Base-by-base conservation (phyloP, 2,797 vertebrate genomes). In the Sarcophilus harrisii region DNA sequence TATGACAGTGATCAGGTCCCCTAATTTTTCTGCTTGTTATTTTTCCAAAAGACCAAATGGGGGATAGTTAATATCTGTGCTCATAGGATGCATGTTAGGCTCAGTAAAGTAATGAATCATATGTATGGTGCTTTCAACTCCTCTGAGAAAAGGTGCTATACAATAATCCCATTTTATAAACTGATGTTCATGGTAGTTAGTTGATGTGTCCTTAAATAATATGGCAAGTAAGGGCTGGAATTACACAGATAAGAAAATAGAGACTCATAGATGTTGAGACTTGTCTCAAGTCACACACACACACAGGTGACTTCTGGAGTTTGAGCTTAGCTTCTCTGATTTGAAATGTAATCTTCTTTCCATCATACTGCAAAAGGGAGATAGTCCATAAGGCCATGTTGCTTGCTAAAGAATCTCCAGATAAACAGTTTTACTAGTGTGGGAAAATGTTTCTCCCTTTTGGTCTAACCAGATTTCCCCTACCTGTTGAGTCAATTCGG, bases 101-200 rank as follows among this genome's bases (percentile, higher is more conserved):
- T 55, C 52, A 57, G 95, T 60, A 59, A 90, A 57, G 29, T 52
- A 91, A 96, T 93, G 96, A 58, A 66, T 89, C 45, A 91, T 3
- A 21, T 96, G 95, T 6, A 29, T 95, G 96, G 52, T 66, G 66
- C 91, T 97, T 97, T 94, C 93, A 92, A 57, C 11, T 10, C 94
- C 91, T 91, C 93, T 58, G 93, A 55, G n/a, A 58, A 58, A 92
- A 93, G 90, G 95, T 57, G 32, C 92, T 95, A 95, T 93, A 2
- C 21, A 87, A 96, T 62, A 95, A 81, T 52, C 73, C 38, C 94
- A 94, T 94, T 95, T 73, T 95, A 81, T 93, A 96, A 95, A 94
- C 95, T 91, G 94, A 96, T 96, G 95, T 94, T 55, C 81, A 94
- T 92, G 90, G 91, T 97, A 91, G 54, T 57, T 89, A 90, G 62